Evolutionary conservation across 2,113 vertebrate species (phyloP), one percentile per base, ranked within the genome.

Genomic region (Pavo muticus): DNA sequence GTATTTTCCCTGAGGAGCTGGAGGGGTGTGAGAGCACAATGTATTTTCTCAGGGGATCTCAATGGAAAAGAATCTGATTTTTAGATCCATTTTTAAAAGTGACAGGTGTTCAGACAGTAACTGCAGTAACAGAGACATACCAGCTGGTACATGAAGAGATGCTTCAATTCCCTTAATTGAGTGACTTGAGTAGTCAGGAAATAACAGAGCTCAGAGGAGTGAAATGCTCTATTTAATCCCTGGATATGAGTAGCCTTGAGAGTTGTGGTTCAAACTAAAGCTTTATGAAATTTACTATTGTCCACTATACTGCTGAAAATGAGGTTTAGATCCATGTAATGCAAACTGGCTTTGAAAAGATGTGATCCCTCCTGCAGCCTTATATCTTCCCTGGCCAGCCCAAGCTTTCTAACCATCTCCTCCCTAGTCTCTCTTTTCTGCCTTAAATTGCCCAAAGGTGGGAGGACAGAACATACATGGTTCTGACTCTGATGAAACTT

Each of bases 61-160:
- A 61, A 61, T 65, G 56, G 73, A 86, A 92, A 18, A 60, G 69
- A 70, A 14, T 73, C 30, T 54, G 50, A 65, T 59, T 94, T 91
- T 77, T 73, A 69, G 17, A 74, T 91, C 54, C 88, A 48, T 67
- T 87, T 92, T 89, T 54, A 68, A 93, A 63, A 70, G 61, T 68
- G 63, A 4, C 61, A 89, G 61, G 21, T 84, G 61, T 73, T 68
- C 65, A 87, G 70, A 71, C 14, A 89, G 27, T 29, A 84, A 54
- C 23, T 74, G 47, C 60, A 61, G 14, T 74, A 84, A 93, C 52
- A 23, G 65, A 42, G 11, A 35, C 20, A 8, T 56, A 54, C 18
- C 69, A 57, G 14, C 45, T 71, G 23, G 44, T 81, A 84, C 1
- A 0, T 47, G n/a, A 84, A 77, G 57, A 77, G 17, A 48, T 60